A percentile compares a stretch with the other conserved stretches of the same genome.
Conservation (phyloP, 2,797 vertebrate species). For the Crocidura indochinensis region DNA sequence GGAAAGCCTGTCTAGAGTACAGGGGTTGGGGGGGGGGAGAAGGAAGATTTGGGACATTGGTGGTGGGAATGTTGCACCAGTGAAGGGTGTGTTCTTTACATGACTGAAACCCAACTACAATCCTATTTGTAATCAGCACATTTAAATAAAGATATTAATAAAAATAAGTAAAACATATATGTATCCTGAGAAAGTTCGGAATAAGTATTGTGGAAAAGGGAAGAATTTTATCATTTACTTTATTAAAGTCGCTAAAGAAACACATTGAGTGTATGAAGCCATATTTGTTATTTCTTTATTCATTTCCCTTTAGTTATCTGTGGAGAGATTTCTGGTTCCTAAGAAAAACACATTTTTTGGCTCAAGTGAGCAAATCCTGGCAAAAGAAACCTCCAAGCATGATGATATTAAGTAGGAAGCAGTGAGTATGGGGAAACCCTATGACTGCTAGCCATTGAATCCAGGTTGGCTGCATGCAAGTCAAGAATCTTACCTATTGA, state of each 20-base stretch:
- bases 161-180: too few relatives aligned
- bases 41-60: too few relatives aligned
- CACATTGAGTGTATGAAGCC: background rate
- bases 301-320: background rate
- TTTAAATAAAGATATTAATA: too few relatives aligned
- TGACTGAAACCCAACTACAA: too few relatives aligned
- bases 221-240: slow-evolving; percentile 26
- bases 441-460: too few relatives aligned
- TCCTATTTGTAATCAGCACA: too few relatives aligned
- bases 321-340: background rate
- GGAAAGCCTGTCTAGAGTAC: too few relatives aligned
- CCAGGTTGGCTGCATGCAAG: too few relatives aligned
- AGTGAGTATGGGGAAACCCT: background rate
- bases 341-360: background rate
- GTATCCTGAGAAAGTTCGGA: background rate
- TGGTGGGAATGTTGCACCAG: too few relatives aligned
- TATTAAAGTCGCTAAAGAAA: background rate
- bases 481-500: too few relatives aligned
- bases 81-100: too few relatives aligned
- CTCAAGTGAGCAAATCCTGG: background rate
- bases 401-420: background rate
- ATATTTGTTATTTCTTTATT: background rate
- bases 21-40: too few relatives aligned
- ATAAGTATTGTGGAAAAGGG: background rate
- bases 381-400: background rate